Percentiles rank a stretch among this genome's conserved stretches.
Evolutionary conservation across 2,888 invertebrate genomes (phyloP).

Genomic region (Heteropelma amictum): DNA sequence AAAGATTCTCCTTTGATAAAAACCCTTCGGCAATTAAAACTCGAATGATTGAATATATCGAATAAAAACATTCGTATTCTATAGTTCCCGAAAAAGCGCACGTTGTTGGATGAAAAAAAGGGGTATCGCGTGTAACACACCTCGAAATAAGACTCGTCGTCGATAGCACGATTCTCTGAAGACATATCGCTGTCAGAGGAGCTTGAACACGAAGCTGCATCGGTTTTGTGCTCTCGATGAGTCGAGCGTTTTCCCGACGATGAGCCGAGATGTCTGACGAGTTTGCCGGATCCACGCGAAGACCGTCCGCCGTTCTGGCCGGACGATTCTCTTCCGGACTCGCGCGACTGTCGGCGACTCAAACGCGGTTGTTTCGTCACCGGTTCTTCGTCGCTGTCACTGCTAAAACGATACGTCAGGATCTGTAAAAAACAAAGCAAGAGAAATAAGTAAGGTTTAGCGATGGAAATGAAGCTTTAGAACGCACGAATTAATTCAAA

Average conservation of each 20-base stretch:
- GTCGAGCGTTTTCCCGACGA: slow-evolving; percentile 52
- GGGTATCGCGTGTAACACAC: slow-evolving; percentile 60
- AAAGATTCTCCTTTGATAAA: no score
- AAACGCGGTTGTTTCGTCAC: slow-evolving; percentile 87
- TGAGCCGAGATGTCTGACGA: slow-evolving; percentile 55
- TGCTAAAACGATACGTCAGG: slow-evolving; percentile 80
- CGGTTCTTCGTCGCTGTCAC: slow-evolving; percentile 86
- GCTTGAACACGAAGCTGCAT: slow-evolving; percentile 51
- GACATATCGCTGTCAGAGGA: slow-evolving; percentile 74
- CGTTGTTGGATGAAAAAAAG: neutral
- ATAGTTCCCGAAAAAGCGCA: neutral
- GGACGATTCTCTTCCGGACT: slow-evolving; percentile 60
- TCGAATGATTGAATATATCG: no score
- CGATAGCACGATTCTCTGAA: slow-evolving; percentile 71
- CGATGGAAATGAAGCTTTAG: neutral
- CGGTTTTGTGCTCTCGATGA: slow-evolving; percentile 43
- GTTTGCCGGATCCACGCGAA: slow-evolving; percentile 42
- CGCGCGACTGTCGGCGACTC: slow-evolving; percentile 70
- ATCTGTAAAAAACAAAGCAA: slow-evolving; percentile 79
- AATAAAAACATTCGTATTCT: no score
- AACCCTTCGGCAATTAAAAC: no score
- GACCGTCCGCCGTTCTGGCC: slow-evolving; percentile 47
- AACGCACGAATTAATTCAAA: no score
- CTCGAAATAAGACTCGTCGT: slow-evolving; percentile 78
- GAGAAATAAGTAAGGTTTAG: neutral